Conservation (phyloP, 2,888 invertebrate species). For the Priocnemis perturbator region DNA sequence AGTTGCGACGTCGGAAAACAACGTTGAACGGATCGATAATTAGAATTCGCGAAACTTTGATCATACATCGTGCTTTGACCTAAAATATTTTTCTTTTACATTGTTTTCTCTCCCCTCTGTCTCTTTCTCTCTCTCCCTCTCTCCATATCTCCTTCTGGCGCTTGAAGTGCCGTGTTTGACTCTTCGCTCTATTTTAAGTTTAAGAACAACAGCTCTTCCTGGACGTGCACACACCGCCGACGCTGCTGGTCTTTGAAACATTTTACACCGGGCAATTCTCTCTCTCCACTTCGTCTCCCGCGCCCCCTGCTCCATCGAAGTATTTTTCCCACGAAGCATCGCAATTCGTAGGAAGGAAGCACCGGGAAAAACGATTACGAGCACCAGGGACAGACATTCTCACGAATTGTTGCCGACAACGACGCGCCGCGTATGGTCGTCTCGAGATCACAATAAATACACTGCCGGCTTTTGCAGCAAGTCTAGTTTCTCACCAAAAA, state of each 20-base stretch:
- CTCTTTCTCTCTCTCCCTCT: not conserved
- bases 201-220: not conserved
- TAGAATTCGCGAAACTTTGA: no score
- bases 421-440: no score
- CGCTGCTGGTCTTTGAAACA: not conserved
- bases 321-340: slow-evolving; percentile 5
- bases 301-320: not conserved
- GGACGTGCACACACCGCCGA: not conserved
- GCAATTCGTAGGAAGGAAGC: slow-evolving; percentile 5
- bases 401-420: no score
- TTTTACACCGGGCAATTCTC: slow-evolving; percentile 4
- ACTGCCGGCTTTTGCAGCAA: no score
- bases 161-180: no score
- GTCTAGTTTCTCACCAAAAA: no score
- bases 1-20: no score
- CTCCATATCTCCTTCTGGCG: not conserved
- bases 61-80: no score
- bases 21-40: no score
- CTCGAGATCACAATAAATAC: no score
- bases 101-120: not conserved
- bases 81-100: not conserved
- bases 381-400: not conserved
- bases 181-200: no score
- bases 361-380: slow-evolving; percentile 6
- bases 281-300: not conserved